A percentile compares a stretch with the other conserved stretches of the same genome.
phyloP scores from a whole-genome alignment of 1,140 invertebrate species.

The Coelopa frigida region DNA sequence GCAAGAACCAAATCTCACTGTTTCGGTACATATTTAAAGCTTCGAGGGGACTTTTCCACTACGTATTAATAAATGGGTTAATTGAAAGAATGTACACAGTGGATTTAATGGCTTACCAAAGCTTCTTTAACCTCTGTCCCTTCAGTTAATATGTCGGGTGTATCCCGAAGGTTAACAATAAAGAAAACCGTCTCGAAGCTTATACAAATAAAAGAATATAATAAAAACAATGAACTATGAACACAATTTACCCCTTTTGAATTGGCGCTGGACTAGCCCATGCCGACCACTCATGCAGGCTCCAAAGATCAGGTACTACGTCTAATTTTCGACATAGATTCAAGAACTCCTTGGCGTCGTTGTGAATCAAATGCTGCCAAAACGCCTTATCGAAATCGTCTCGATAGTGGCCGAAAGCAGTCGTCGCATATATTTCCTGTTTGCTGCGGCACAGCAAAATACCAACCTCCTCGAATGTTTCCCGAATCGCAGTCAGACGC shows the following conservation, averaged over 20 bases:
- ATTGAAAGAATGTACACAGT: too few species aligned
- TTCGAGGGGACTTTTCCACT: too few species aligned
- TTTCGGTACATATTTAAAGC: too few species aligned
- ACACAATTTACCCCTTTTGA: conserved; percentile 21
- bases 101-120: too few species aligned
- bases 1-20: conserved; percentile 56
- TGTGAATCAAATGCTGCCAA: conserved; percentile 50
- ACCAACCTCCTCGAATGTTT: conserved; percentile 89
- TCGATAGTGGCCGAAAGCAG: not conserved
- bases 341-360: conserved; percentile 65
- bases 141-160: conserved; percentile 22
- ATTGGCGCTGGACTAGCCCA: conserved; percentile 67
- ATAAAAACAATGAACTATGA: not conserved
- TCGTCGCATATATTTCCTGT: conserved; percentile 10
- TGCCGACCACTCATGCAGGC: conserved; percentile 74
- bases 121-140: conserved; percentile 23
- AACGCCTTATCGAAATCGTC: conserved; percentile 11
- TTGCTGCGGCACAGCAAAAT: conserved; percentile 61
- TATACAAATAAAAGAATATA: conserved; percentile 1
- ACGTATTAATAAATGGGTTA: too few species aligned
- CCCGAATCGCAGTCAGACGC: conserved; percentile 76
- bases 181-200: conserved; percentile 78
- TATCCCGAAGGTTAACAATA: conserved; percentile 53
- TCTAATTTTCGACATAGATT: conserved; percentile 61
- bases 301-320: conserved; percentile 75